Percentiles rank a stretch among this genome's conserved stretches.
Evolutionary conservation across 2,888 invertebrate genomes (phyloP).

Genomic region (Ormyrus nitidulus): DNA sequence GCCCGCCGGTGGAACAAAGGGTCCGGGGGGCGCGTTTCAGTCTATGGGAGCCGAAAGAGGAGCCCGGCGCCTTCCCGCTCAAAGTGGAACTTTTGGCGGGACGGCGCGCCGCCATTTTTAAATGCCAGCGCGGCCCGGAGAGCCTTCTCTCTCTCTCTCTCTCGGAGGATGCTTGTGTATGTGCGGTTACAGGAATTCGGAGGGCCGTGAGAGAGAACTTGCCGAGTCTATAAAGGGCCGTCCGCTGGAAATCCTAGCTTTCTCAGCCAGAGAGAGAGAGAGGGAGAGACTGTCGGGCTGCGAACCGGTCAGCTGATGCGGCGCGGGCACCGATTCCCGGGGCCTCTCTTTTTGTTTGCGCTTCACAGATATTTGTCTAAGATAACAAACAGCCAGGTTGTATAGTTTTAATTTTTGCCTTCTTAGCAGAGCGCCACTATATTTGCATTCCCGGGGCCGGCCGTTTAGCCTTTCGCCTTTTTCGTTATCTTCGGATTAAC

Average conservation of each 20-base stretch:
- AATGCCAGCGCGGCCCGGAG: slow-evolving; percentile 24
- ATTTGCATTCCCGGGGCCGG: too few species aligned
- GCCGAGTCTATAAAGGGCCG: not conserved
- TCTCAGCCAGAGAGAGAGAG: not conserved
- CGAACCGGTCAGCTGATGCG: slow-evolving; percentile 45
- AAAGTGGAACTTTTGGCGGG: slow-evolving; percentile 48
- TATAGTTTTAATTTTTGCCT: not conserved
- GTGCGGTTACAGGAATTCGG: slow-evolving; percentile 34
- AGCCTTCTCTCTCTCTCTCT: too few species aligned
- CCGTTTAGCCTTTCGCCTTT: too few species aligned
- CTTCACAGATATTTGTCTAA: slow-evolving; percentile 20
- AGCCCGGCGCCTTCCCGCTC: slow-evolving; percentile 38
- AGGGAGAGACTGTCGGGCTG: not conserved
- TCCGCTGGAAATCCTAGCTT: not conserved
- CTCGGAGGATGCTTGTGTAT: not conserved
- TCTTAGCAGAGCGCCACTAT: not conserved
- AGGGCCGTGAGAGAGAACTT: slow-evolving; percentile 27
- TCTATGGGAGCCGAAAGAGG: slow-evolving; percentile 4
- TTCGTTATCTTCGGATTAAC: too few species aligned
- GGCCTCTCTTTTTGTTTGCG: slow-evolving; percentile 26
- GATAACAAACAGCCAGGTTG: slow-evolving; percentile 29
- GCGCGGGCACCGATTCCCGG: not conserved
- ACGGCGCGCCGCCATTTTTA: slow-evolving; percentile 49
- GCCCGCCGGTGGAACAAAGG: slow-evolving; percentile 9
- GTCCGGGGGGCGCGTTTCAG: slow-evolving; percentile 3